Evolutionary conservation across 2,113 vertebrate species (phyloP), one percentile per base, ranked within the genome.

Genomic region (Leptodactylus fuscus): DNA sequence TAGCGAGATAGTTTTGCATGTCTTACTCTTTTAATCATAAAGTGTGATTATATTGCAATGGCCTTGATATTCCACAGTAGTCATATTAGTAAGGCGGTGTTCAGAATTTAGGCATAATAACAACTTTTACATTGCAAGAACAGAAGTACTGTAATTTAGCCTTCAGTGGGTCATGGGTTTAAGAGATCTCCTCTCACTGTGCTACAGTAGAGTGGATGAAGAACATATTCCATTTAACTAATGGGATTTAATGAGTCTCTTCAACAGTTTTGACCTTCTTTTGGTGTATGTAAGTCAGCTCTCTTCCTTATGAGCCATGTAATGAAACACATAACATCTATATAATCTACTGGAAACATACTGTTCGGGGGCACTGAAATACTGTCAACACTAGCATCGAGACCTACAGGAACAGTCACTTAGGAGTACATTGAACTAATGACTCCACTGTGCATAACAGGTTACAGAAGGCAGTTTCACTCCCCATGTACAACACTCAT

Each of bases 171-270:
- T 83, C 48, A 71, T 22, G 15, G n/a, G 58, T 53, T 85, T 85
- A 51, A 78, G 74, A 49, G 44, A 78, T 78, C 41, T 38, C 9
- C 71, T 84, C 49, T 62, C 53, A 77, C 18, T 77, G 53, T 36
- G 58, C 46, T 60, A 75, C 13, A 83, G 36, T 38, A 55, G 41
- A 83, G 51, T 76, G 22, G 60, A 11, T 69, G 32, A 78, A 85
- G 62, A 70, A 67, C n/a, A 71, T 80, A 41, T 71, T 80, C 62
- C 34, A 53, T 85, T 85, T 65, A 85, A 79, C 83, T 85, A 85
- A 80, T 85, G 74, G 76, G 83, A 80, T 85, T 85, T 79, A 85
- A 80, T 85, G 83, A 80, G 83, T 77, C 49, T 74, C 67, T 70
- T 60, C 51, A 74, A 83, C 29, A 79, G 62, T 78, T 79, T 80